Evolutionary conservation across 2,797 vertebrate genomes (phyloP).

Genomic region (Knipowitschia caucasica): DNA sequence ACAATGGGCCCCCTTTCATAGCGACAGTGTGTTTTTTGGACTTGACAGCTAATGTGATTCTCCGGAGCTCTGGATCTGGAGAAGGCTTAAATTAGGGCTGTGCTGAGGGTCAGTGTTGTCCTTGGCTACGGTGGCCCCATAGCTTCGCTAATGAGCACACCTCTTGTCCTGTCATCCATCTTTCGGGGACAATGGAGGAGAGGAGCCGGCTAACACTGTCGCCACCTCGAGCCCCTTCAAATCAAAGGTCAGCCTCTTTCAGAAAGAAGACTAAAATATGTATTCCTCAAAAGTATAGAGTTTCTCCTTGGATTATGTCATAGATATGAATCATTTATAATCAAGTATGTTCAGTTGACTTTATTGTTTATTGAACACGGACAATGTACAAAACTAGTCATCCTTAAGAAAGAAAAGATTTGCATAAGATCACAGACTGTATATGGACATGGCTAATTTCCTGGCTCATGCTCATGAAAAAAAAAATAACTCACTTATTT

Average conservation of each 20-base stretch:
- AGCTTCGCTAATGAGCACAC: slow-evolving; percentile 23
- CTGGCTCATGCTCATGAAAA: no score
- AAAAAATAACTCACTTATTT: no score
- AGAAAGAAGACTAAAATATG: neutral
- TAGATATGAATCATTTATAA: no score
- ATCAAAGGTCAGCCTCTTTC: neutral
- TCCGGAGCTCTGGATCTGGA: slow-evolving; percentile 5
- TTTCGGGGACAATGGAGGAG: slow-evolving; percentile 18
- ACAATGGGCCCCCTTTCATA: no score
- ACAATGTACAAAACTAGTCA: no score
- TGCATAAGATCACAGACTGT: no score
- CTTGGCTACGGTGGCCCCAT: slow-evolving; percentile 21
- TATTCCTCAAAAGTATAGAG: neutral
- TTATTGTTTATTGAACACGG: no score
- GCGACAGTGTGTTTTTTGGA: no score
- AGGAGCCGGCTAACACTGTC: slow-evolving; percentile 14
- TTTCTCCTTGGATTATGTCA: neutral
- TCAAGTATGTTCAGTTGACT: no score
- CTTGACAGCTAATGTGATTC: neutral
- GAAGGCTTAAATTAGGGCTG: slow-evolving; percentile 10
- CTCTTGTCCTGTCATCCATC: slow-evolving; percentile 29
- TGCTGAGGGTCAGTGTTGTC: slow-evolving; percentile 11
- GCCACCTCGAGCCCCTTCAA: slow-evolving; percentile 4
- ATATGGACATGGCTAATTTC: no score
- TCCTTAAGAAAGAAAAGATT: no score